Conservation (phyloP, 2,888 invertebrate genomes). For the Thereva unica region DNA sequence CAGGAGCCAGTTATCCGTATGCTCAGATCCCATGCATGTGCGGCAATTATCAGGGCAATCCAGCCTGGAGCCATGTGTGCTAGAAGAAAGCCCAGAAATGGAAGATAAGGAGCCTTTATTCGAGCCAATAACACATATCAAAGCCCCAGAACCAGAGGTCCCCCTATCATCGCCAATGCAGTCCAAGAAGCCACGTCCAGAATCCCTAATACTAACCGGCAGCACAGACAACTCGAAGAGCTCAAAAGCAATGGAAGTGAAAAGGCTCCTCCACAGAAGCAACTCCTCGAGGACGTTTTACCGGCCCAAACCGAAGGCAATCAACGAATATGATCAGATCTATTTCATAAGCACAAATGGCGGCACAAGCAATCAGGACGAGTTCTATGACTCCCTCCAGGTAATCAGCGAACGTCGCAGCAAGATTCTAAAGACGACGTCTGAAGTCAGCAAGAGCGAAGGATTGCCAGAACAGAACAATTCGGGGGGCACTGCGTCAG, state of each 20-base stretch:
- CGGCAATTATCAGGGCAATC: conserved; percentile 57
- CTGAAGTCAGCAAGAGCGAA: conserved; percentile 49
- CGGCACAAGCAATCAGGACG: conserved; percentile 46
- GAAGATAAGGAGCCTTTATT: conserved; percentile 41
- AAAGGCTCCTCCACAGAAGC: conserved; percentile 51
- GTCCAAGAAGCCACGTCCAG: conserved; percentile 51
- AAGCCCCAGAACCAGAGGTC: background rate
- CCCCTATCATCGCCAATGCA: conserved; percentile 5
- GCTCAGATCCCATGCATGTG: conserved; percentile 53
- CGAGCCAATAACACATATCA: conserved; percentile 14
- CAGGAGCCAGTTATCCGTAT: conserved; percentile 56
- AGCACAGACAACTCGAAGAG: conserved; percentile 21
- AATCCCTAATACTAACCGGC: conserved; percentile 48
- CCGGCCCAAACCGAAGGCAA: conserved; percentile 52
- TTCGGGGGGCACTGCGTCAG: conserved; percentile 11
- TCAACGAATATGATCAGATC: conserved; percentile 53
- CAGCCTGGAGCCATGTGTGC: conserved; percentile 56
- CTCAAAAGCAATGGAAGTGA: conserved; percentile 40
- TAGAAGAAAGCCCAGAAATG: conserved; percentile 51
- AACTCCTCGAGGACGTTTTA: conserved; percentile 56
- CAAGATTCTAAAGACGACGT: conserved; percentile 53
- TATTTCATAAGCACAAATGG: conserved; percentile 50
- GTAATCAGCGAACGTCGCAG: conserved; percentile 57
- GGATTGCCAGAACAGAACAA: conserved; percentile 1
- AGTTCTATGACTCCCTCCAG: conserved; percentile 55